Percentiles rank a stretch among this genome's conserved stretches.
phyloP scores from a whole-genome alignment of 1,140 invertebrate genomes.

The Drosophila novamexicana region DNA sequence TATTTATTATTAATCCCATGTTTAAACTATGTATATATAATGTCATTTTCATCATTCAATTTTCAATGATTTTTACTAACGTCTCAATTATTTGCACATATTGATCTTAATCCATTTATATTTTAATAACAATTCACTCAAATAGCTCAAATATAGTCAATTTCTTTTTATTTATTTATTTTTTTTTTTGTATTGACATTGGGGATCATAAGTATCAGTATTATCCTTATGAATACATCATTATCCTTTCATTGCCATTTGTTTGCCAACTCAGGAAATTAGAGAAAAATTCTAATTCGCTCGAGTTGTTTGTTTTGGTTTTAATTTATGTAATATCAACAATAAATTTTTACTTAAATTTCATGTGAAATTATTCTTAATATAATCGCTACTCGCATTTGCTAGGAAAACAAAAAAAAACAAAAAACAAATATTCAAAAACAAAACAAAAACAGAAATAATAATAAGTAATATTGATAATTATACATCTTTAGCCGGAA shows the following conservation, averaged over 20 bases:
- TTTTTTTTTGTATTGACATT: conserved; percentile 67
- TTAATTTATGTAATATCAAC: conserved; percentile 76
- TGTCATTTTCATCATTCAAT: conserved; percentile 72
- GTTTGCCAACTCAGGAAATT: conserved; percentile 69
- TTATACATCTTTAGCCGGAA: conserved; percentile 42
- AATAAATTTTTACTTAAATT: conserved; percentile 80
- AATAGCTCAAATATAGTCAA: conserved; percentile 79
- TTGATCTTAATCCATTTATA: conserved; percentile 72
- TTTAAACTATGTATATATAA: conserved; percentile 83
- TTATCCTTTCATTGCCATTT: conserved; percentile 45
- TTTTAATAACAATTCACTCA: conserved; percentile 83
- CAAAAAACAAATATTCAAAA: conserved; percentile 16
- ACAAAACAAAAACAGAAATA: not conserved
- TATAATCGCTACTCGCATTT: conserved; percentile 75
- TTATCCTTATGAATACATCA: conserved; percentile 44
- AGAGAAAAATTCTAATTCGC: conserved; percentile 82
- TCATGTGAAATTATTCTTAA: conserved; percentile 77
- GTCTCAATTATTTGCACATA: conserved; percentile 59
- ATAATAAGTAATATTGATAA: not conserved
- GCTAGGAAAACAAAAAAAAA: conserved; percentile 60
- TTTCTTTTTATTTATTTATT: conserved; percentile 30
- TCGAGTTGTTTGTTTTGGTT: conserved; percentile 28
- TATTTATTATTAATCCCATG: conserved; percentile 74
- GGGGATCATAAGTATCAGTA: conserved; percentile 66
- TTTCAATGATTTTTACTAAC: conserved; percentile 81